These are phyloP conservation scores for Mormyrus proboscirostris DNA, from an alignment of 2,797 vertebrate species.

Conservation along the genomic window DNA sequence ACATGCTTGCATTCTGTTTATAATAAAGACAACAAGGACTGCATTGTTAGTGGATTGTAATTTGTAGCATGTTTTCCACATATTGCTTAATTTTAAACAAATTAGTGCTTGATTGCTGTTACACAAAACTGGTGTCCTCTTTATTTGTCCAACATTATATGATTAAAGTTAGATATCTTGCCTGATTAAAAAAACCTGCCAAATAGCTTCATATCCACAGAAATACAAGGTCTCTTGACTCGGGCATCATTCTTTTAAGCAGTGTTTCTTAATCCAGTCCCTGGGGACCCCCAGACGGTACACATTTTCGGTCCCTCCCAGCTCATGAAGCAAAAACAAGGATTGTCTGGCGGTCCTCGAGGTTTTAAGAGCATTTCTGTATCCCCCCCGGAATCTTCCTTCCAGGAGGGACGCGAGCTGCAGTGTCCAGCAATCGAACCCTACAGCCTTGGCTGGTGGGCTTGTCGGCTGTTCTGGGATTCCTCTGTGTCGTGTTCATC, in stretches of 20 bases:
- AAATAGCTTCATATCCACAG: neutral
- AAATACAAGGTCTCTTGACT: neutral
- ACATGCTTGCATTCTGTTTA: neutral
- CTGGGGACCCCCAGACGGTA: neutral
- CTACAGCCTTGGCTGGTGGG: constrained; percentile 72
- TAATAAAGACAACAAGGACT: neutral
- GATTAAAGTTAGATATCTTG: neutral
- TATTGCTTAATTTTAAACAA: neutral
- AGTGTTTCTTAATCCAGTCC: neutral
- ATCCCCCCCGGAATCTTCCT: neutral
- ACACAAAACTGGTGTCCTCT: neutral
- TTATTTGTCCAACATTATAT: neutral
- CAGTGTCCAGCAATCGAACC: neutral
- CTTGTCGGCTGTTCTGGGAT: constrained; percentile 66
- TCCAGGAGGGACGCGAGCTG: neutral
- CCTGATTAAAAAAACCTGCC: neutral
- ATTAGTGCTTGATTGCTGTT: neutral
- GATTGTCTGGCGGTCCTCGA: neutral
- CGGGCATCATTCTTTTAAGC: neutral
- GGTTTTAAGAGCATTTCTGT: neutral
- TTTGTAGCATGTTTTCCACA: neutral
- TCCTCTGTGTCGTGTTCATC: constrained; percentile 72
- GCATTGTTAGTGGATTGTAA: neutral
- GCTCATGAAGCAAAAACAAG: neutral
- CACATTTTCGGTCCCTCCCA: neutral